Percentiles rank a stretch among this genome's conserved stretches.
Conservation (phyloP, 2,113 vertebrate species). For the Brachionichthys hirsutus region DNA sequence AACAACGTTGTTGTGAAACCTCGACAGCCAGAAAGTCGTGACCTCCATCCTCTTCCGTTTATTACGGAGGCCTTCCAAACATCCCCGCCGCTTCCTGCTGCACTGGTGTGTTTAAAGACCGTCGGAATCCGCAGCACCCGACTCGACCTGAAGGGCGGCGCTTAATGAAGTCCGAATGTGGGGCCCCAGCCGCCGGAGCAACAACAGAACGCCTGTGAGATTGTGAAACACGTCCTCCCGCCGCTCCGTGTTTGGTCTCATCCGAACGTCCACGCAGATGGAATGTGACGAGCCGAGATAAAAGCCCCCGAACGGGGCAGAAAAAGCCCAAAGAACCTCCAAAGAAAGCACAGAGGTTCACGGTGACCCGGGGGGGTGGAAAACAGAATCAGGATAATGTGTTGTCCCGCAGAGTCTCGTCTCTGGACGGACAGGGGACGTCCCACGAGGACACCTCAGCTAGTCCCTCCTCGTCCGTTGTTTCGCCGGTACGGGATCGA, state of each 20-base stretch:
- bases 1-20: too few relatives aligned
- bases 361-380: slow-evolving; percentile 8
- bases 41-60: too few relatives aligned
- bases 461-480: too few relatives aligned
- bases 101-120: too few relatives aligned
- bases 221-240: slow-evolving; percentile 12
- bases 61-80: too few relatives aligned
- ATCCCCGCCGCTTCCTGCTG: too few relatives aligned
- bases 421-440: background rate
- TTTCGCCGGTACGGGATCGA: too few relatives aligned
- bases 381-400: slow-evolving; percentile 22
- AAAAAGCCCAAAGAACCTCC: slow-evolving; percentile 46
- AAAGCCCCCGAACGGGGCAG: slow-evolving; percentile 32
- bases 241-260: slow-evolving; percentile 48
- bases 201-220: slow-evolving; percentile 15
- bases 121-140: too few relatives aligned
- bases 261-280: slow-evolving; percentile 41
- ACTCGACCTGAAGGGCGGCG: background rate
- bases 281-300: slow-evolving; percentile 56
- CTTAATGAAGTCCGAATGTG: slow-evolving; percentile 37
- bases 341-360: slow-evolving; percentile 7
- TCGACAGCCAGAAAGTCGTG: background rate
- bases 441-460: too few relatives aligned
- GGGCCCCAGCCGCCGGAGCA: slow-evolving; percentile 7
- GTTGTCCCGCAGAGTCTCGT: slow-evolving; percentile 10